phyloP scores from a whole-genome alignment of 2,797 vertebrate genomes.

The Lindbergichthys nudifrons region DNA sequence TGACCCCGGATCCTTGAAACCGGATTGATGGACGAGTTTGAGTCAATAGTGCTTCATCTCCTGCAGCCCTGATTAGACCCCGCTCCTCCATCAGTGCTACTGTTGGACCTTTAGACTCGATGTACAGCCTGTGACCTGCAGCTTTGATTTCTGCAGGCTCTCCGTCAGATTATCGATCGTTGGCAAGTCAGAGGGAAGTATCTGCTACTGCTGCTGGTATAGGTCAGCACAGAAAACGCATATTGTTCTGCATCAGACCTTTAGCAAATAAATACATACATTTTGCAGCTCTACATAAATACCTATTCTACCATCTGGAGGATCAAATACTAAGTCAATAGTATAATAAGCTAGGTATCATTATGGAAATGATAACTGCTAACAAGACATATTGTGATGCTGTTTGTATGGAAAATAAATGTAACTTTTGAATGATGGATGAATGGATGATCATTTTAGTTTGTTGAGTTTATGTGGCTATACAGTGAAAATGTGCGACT shows the following conservation, averaged over 20 bases:
- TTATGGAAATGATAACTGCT: too few species aligned
- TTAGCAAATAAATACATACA: neutral
- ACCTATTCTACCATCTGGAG: neutral
- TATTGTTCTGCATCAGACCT: too few species aligned
- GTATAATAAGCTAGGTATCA: too few species aligned
- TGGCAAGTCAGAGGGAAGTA: neutral
- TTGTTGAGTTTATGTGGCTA: too few species aligned
- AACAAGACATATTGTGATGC: too few species aligned
- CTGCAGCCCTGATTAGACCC: constrained; percentile 60
- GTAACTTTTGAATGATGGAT: too few species aligned
- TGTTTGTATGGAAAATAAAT: too few species aligned
- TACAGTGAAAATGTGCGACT: too few species aligned
- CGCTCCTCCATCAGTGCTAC: constrained; percentile 52
- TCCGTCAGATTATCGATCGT: neutral
- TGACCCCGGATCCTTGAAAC: constrained; percentile 65
- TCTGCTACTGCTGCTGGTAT: neutral
- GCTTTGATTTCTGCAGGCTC: constrained; percentile 44
- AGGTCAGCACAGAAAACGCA: neutral
- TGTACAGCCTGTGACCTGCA: constrained; percentile 28
- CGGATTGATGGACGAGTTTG: constrained; percentile 59
- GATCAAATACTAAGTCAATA: neutral
- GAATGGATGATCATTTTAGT: too few species aligned
- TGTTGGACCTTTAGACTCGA: constrained; percentile 53
- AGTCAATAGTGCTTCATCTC: constrained; percentile 66
- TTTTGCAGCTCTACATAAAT: neutral